These are phyloP conservation scores for Perca schrenkii DNA, from an alignment of 2,113 vertebrate species.

Conservation along the genomic window DNA sequence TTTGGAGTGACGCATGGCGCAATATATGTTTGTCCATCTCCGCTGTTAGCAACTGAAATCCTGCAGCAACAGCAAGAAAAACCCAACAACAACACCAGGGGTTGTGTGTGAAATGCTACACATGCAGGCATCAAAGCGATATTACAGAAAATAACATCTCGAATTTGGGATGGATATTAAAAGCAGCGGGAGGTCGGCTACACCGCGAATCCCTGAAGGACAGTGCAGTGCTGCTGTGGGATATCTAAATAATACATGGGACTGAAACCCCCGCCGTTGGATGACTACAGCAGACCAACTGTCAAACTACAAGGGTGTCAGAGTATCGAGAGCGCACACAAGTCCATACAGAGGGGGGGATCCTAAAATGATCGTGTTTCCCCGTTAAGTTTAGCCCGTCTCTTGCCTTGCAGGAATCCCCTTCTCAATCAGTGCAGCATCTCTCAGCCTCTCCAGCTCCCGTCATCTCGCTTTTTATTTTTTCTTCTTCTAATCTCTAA, in stretches of 20 bases:
- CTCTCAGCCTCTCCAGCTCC: not conserved
- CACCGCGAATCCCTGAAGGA: not conserved
- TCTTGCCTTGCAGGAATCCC: not conserved
- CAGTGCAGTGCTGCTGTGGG: not conserved
- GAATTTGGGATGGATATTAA: not conserved
- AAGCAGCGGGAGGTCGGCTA: not conserved
- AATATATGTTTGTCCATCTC: constrained; percentile 23
- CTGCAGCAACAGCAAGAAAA: not conserved
- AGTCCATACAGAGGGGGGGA: not conserved
- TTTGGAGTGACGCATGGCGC: constrained; percentile 49
- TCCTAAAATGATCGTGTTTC: not conserved
- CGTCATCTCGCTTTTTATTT: not conserved
- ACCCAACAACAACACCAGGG: not conserved
- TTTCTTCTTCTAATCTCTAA: not conserved
- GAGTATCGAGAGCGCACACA: not conserved
- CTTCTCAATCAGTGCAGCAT: not conserved
- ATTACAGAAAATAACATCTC: no score
- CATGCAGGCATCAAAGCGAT: no score
- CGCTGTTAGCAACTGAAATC: constrained; percentile 6
- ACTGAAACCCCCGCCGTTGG: not conserved
- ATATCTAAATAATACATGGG: not conserved
- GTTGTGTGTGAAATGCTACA: not conserved
- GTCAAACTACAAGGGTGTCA: not conserved
- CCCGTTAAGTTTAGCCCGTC: not conserved
- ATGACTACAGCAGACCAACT: not conserved